Evolutionary conservation across 2,888 invertebrate genomes (phyloP).

Genomic region (Lasioglossum calceatum): DNA sequence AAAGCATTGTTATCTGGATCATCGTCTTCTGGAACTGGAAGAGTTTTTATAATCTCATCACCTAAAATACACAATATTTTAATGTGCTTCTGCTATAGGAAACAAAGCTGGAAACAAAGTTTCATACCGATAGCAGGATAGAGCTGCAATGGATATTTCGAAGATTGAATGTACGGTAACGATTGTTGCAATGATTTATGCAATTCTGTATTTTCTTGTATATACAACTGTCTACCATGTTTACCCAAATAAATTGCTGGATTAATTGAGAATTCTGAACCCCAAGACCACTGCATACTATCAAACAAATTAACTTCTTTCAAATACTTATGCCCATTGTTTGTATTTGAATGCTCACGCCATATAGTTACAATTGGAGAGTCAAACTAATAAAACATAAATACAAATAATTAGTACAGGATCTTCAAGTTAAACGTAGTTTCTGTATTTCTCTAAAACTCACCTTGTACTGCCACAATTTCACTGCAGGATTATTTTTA

Average conservation of each 20-base stretch:
- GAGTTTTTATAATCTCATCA: conserved; percentile 55
- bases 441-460: conserved; percentile 40
- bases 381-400: conserved; percentile 86
- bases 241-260: conserved; percentile 94
- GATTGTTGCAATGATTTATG: conserved; percentile 70
- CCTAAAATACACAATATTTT: conserved; percentile 48
- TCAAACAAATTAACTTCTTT: conserved; percentile 91
- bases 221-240: conserved; percentile 90
- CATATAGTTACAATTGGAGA: conserved; percentile 95
- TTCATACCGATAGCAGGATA: conserved; percentile 86
- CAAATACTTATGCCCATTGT: conserved; percentile 83
- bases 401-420: conserved; percentile 22
- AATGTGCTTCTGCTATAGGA: not conserved
- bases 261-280: conserved; percentile 82
- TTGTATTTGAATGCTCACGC: conserved; percentile 87
- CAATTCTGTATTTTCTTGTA: conserved; percentile 78
- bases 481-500: conserved; percentile 86
- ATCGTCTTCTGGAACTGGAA: conserved; percentile 35
- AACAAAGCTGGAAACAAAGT: not conserved
- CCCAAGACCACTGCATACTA: conserved; percentile 85
- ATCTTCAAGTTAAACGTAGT: not conserved
- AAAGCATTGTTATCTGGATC: conserved; percentile 46
- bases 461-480: conserved; percentile 92
- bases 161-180: conserved; percentile 61
- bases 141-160: conserved; percentile 90